Percentiles rank a stretch among this genome's conserved stretches.
Conservation (phyloP, 2,888 invertebrate genomes). For the Selenia dentaria region DNA sequence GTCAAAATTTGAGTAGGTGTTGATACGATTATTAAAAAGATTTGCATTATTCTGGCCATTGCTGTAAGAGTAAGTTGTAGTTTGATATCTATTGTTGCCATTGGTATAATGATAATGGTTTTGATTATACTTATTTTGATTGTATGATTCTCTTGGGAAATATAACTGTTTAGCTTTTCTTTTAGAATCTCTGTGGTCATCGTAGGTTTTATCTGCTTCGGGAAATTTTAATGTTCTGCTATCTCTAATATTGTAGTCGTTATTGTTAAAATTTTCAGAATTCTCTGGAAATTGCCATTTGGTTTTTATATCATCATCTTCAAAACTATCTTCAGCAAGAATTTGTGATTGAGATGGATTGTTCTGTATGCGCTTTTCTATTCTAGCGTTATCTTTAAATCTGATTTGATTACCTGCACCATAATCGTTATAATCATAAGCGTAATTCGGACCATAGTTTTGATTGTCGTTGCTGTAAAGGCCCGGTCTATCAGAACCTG, state of each 20-base stretch:
- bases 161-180: conserved; percentile 39
- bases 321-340: conserved; percentile 22
- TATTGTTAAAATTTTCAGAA: conserved; percentile 27
- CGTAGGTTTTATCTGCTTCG: conserved; percentile 30
- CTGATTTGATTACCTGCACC: conserved; percentile 33
- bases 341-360: conserved; percentile 44
- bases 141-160: conserved; percentile 34
- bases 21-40: neutral
- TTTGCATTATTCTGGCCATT: conserved; percentile 6
- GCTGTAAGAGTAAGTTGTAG: conserved; percentile 14
- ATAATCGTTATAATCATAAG: conserved; percentile 42
- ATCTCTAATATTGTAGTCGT: conserved; percentile 29
- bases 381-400: conserved; percentile 40
- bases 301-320: conserved; percentile 33
- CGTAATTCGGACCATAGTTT: conserved; percentile 46
- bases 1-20: conserved; percentile 5
- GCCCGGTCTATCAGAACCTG: conserved; percentile 6
- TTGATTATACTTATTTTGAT: conserved; percentile 14
- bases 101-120: conserved; percentile 2
- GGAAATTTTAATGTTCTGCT: conserved; percentile 49
- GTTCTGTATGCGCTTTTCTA: conserved; percentile 66
- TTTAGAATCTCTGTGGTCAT: conserved; percentile 26
- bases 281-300: conserved; percentile 60
- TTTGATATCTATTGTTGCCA: conserved; percentile 17
- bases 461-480: conserved; percentile 34